phyloP scores from a whole-genome alignment of 2,888 invertebrate species.

The Drosophila niveifrons region DNA sequence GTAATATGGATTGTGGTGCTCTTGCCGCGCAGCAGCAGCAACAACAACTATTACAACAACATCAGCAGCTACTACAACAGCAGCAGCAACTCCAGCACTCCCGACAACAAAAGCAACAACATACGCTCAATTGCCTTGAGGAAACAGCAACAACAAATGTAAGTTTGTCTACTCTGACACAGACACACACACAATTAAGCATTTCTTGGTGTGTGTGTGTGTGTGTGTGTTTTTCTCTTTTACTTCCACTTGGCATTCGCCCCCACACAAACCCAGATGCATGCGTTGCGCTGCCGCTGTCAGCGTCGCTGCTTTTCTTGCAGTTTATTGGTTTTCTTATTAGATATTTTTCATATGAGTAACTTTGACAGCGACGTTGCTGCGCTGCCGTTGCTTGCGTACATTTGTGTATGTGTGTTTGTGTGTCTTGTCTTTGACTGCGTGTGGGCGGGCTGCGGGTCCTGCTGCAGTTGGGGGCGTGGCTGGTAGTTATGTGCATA shows the following conservation, averaged over 20 bases:
- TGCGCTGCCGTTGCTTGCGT: slow-evolving; percentile 16
- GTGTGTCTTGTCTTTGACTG: slow-evolving; percentile 37
- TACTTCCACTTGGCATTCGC: slow-evolving; percentile 72
- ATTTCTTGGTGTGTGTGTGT: slow-evolving; percentile 37
- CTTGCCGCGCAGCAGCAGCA: slow-evolving; percentile 77
- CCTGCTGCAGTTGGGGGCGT: slow-evolving; percentile 38
- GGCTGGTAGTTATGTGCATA: slow-evolving; percentile 56
- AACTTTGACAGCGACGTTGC: slow-evolving; percentile 43
- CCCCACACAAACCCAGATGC: slow-evolving; percentile 58
- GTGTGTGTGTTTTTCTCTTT: slow-evolving; percentile 51
- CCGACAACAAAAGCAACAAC: slow-evolving; percentile 56
- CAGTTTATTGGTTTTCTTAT: slow-evolving; percentile 72
- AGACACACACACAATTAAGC: background rate
- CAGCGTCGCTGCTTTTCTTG: slow-evolving; percentile 46
- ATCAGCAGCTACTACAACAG: slow-evolving; percentile 52
- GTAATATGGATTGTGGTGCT: slow-evolving; percentile 80
- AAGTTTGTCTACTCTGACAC: slow-evolving; percentile 53
- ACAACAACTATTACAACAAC: slow-evolving; percentile 49
- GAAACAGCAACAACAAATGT: slow-evolving; percentile 73
- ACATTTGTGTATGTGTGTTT: slow-evolving; percentile 31
- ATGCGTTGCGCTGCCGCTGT: slow-evolving; percentile 46
- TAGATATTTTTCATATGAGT: slow-evolving; percentile 66
- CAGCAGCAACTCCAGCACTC: slow-evolving; percentile 44
- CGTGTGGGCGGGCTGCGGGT: slow-evolving; percentile 26
- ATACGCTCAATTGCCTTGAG: slow-evolving; percentile 69